These are phyloP conservation scores for Caenorhabditis doughertyi DNA, from an alignment of 2,888 invertebrate species.

Conservation along the genomic window DNA sequence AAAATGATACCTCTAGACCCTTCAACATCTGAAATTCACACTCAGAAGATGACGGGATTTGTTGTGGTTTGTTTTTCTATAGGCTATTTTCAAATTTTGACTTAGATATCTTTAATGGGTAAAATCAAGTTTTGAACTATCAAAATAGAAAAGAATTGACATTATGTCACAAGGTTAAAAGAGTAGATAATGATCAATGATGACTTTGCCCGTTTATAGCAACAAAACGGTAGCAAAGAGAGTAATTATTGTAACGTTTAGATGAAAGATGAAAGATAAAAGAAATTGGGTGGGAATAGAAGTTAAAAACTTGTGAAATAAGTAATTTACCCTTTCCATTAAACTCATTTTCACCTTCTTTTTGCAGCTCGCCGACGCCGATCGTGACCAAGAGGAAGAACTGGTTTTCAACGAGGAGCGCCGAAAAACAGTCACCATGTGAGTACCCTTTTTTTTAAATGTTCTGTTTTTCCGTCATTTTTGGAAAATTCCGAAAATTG, in stretches of 20 bases:
- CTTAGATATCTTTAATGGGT: too few species aligned
- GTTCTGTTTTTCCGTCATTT: slow-evolving; percentile 6
- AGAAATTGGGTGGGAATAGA: slow-evolving; percentile 11
- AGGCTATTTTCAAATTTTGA: not conserved
- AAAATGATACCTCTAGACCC: slow-evolving; percentile 57
- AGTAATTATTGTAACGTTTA: slow-evolving; percentile 18
- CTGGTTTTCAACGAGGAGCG: slow-evolving; percentile 73
- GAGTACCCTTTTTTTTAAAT: slow-evolving; percentile 48
- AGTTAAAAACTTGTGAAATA: slow-evolving; percentile 3
- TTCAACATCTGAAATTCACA: slow-evolving; percentile 51
- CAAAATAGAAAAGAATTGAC: not conserved
- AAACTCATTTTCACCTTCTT: not conserved
- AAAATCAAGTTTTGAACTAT: not conserved
- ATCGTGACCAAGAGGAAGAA: slow-evolving; percentile 74
- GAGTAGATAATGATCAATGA: slow-evolving; percentile 17
- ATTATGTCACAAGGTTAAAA: not conserved
- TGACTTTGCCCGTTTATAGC: slow-evolving; percentile 7
- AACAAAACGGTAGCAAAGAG: not conserved
- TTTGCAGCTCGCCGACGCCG: slow-evolving; percentile 70
- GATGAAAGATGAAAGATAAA: slow-evolving; percentile 32
- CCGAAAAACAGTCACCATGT: slow-evolving; percentile 72
- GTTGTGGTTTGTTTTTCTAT: slow-evolving; percentile 60
- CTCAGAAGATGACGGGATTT: slow-evolving; percentile 58
- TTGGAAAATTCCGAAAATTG: not conserved
- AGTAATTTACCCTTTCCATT: not conserved